Conservation (phyloP, 1,140 invertebrate species). For the Bombus confusus region DNA sequence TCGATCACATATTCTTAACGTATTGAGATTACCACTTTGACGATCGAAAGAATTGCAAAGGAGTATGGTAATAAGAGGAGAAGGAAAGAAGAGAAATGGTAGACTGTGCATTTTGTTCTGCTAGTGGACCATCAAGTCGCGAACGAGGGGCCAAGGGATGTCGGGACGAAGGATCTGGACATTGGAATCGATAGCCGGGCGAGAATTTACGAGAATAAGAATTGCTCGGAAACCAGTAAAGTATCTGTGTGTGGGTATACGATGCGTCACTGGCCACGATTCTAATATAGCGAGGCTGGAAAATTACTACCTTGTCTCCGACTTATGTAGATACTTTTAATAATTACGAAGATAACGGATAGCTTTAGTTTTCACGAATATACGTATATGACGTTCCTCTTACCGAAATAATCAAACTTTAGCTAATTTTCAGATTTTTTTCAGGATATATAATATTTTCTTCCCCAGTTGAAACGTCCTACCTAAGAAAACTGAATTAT, state of each 20-base stretch:
- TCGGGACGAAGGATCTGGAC: not conserved
- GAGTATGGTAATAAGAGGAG: not conserved
- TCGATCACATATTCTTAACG: not conserved
- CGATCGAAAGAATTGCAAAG: not conserved
- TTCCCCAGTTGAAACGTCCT: too few species aligned
- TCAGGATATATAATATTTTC: too few species aligned
- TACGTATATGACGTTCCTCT: too few species aligned
- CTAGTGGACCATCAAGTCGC: not conserved
- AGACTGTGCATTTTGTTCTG: not conserved
- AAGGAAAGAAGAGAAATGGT: not conserved
- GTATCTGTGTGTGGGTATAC: not conserved
- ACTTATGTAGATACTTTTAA: not conserved
- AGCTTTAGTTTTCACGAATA: too few species aligned
- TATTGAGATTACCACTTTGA: not conserved
- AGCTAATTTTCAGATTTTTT: too few species aligned
- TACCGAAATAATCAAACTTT: too few species aligned
- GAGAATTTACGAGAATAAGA: constrained; percentile 12
- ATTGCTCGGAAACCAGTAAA: not conserved
- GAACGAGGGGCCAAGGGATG: not conserved
- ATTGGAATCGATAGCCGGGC: not conserved
- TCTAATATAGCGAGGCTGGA: not conserved
- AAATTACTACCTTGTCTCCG: not conserved
- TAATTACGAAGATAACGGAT: not conserved
- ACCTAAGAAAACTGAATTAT: too few species aligned
- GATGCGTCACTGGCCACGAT: not conserved